Conservation (phyloP, 2,797 vertebrate species). For the Cossypha niveicapilla region DNA sequence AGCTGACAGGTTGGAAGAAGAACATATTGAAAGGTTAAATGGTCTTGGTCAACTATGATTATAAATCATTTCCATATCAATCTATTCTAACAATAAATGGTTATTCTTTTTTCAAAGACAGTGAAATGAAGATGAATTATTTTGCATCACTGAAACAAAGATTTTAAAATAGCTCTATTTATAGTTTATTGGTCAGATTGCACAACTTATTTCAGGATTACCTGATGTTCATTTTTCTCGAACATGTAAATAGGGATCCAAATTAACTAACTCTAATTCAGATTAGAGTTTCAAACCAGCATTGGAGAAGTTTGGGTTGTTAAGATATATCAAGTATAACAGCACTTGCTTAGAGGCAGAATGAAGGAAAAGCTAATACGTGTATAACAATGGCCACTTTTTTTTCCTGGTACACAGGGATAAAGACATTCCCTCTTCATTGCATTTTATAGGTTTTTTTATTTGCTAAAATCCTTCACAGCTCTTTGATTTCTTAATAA, state of each 20-base stretch:
- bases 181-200: background rate
- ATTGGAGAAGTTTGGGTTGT: background rate
- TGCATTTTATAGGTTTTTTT: background rate
- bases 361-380: background rate
- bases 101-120: background rate
- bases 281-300: background rate
- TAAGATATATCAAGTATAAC: background rate
- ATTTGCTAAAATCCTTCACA: background rate
- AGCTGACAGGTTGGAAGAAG: background rate
- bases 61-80: background rate
- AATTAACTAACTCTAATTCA: background rate
- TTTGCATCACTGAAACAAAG: background rate
- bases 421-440: background rate
- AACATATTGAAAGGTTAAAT: background rate
- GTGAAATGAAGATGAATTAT: background rate
- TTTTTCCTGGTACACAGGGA: rapidly evolving
- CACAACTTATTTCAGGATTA: background rate
- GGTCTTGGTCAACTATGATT: background rate
- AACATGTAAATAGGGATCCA: background rate
- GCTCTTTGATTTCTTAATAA: background rate
- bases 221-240: background rate
- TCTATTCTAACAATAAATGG: background rate
- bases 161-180: background rate
- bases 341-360: background rate
- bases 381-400: background rate